These are phyloP conservation scores for Semnornis frantzii DNA, from an alignment of 2,113 vertebrate genomes.

Conservation along the genomic window DNA sequence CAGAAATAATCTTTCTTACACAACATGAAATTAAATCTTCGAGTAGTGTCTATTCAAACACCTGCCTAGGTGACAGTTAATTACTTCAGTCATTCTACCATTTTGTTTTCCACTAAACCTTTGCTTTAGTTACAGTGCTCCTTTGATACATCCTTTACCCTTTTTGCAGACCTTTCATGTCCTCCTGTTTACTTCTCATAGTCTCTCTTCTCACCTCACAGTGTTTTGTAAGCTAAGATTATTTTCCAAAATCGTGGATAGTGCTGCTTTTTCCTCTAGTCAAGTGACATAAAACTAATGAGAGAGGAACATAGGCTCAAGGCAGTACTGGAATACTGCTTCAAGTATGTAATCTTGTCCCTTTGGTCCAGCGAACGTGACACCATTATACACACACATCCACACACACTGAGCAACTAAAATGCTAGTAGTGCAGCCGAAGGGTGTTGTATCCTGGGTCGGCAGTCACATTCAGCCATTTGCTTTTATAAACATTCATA, in stretches of 20 bases:
- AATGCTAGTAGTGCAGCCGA: background rate
- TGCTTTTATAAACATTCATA: background rate
- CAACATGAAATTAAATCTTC: slow-evolving; percentile 13
- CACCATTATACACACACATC: background rate
- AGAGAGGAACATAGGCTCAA: background rate
- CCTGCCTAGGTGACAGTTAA: slow-evolving; percentile 12
- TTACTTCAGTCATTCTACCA: background rate
- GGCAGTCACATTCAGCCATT: background rate
- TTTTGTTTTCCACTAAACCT: background rate
- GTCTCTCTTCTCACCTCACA: background rate
- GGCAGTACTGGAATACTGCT: background rate
- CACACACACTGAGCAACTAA: background rate
- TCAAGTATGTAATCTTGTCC: background rate
- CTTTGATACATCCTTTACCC: background rate
- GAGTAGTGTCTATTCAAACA: background rate
- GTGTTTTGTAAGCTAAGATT: background rate
- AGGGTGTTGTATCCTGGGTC: background rate
- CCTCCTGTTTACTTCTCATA: background rate
- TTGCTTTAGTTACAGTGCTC: background rate
- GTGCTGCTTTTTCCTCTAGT: background rate
- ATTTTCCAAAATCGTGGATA: background rate
- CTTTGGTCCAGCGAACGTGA: background rate
- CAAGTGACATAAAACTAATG: background rate
- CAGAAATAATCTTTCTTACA: background rate
- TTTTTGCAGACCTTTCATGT: background rate